Evolutionary conservation across 1,140 invertebrate species (phyloP).

Genomic region (Ostrea denselamellosa): DNA sequence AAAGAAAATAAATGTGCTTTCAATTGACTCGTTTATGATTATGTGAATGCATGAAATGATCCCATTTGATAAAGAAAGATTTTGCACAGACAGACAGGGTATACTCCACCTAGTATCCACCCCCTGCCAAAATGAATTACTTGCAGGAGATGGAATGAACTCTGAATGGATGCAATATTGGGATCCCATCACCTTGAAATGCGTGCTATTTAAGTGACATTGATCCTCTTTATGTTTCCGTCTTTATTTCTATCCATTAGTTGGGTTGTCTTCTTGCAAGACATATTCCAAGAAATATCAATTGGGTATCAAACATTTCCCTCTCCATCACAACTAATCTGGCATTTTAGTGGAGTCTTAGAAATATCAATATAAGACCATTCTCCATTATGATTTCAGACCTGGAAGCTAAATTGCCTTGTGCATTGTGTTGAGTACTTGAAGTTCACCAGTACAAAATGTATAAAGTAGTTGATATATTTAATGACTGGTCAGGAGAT

Average conservation of each 20-base stretch:
- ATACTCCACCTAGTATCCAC: too few relatives aligned
- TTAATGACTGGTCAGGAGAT: background rate
- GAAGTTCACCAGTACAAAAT: background rate
- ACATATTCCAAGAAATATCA: background rate
- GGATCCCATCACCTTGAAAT: too few relatives aligned
- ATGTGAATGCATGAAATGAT: too few relatives aligned
- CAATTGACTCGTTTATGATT: background rate
- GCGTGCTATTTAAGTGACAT: too few relatives aligned
- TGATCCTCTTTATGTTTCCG: too few relatives aligned
- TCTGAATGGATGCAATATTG: too few relatives aligned
- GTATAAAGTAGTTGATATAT: conserved; percentile 2
- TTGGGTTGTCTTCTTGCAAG: too few relatives aligned
- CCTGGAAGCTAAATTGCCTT: background rate
- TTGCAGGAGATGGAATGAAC: too few relatives aligned
- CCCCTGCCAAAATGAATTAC: too few relatives aligned
- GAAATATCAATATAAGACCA: conserved; percentile 2
- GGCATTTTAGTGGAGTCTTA: background rate
- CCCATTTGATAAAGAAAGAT: too few relatives aligned
- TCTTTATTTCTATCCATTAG: too few relatives aligned
- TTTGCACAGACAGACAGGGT: too few relatives aligned
- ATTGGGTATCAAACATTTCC: background rate
- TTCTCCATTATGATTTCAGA: background rate
- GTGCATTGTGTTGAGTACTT: background rate
- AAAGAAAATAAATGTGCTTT: conserved; percentile 37
- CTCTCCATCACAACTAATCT: background rate